Percentiles rank a stretch among this genome's conserved stretches.
phyloP scores from a whole-genome alignment of 2,888 invertebrate species.

The Azorinus chamasolen region DNA sequence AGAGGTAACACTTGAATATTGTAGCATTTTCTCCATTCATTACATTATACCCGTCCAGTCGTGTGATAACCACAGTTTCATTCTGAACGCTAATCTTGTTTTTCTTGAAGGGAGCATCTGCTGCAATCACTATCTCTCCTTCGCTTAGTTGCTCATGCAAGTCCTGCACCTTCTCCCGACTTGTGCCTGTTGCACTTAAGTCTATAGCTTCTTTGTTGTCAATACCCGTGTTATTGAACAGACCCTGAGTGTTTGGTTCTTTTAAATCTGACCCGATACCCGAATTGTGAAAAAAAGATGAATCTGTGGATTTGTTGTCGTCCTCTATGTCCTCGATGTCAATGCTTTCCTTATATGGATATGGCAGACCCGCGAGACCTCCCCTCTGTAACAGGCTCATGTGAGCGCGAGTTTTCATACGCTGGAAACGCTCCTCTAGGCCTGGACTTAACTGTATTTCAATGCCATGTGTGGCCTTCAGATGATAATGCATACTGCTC shows the following conservation, averaged over 20 bases:
- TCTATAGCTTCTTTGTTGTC: constrained; percentile 44
- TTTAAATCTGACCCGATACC: constrained; percentile 31
- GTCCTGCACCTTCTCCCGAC: not conserved
- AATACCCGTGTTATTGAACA: constrained; percentile 45
- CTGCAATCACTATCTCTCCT: constrained; percentile 47
- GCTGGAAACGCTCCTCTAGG: constrained; percentile 80
- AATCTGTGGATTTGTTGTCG: constrained; percentile 48
- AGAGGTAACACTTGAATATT: constrained; percentile 85
- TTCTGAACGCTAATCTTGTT: constrained; percentile 74
- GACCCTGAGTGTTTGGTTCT: constrained; percentile 56
- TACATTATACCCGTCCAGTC: constrained; percentile 82
- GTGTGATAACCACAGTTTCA: constrained; percentile 83
- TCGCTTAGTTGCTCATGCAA: not conserved
- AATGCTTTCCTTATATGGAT: constrained; percentile 20
- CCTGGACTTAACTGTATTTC: constrained; percentile 83
- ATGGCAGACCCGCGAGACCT: constrained; percentile 16
- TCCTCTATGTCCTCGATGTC: constrained; percentile 51
- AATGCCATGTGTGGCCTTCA: constrained; percentile 81
- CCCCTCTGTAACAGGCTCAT: constrained; percentile 54
- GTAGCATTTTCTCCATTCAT: constrained; percentile 78
- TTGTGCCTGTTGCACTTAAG: constrained; percentile 31
- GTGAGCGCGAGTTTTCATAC: constrained; percentile 74
- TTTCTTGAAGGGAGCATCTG: constrained; percentile 41
- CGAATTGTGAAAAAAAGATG: constrained; percentile 46
- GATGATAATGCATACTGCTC: constrained; percentile 83